These are phyloP conservation scores for Drosophila nigricruria DNA, from an alignment of 2,888 invertebrate genomes.

Conservation along the genomic window DNA sequence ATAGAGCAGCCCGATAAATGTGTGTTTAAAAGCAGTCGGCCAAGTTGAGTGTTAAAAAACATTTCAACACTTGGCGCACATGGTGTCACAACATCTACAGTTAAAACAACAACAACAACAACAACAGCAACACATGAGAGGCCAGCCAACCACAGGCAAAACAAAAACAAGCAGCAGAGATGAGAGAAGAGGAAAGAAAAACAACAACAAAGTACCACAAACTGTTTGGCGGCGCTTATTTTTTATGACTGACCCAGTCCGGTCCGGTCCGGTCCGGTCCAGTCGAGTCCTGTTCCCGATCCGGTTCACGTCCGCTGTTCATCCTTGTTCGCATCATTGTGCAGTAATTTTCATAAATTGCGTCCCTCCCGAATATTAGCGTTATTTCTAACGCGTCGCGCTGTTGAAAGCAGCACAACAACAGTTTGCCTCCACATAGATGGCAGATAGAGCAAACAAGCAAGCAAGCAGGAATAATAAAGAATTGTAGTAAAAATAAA, in stretches of 20 bases:
- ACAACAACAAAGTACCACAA: slow-evolving; percentile 46
- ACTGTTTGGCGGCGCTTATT: slow-evolving; percentile 60
- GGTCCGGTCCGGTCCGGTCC: slow-evolving; percentile 15
- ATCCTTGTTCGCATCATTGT: slow-evolving; percentile 69
- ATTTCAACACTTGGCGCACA: slow-evolving; percentile 79
- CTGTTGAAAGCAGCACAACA: slow-evolving; percentile 58
- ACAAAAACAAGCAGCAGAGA: slow-evolving; percentile 21
- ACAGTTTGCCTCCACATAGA: slow-evolving; percentile 32
- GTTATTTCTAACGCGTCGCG: slow-evolving; percentile 70
- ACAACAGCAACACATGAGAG: slow-evolving; percentile 26
- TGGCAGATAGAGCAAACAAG: too few species aligned
- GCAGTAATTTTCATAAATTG: slow-evolving; percentile 81
- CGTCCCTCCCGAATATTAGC: slow-evolving; percentile 75
- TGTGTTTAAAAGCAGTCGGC: slow-evolving; percentile 73
- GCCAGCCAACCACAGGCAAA: slow-evolving; percentile 55
- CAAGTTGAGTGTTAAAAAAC: slow-evolving; percentile 80
- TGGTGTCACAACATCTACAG: slow-evolving; percentile 71
- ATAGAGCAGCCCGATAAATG: slow-evolving; percentile 56
- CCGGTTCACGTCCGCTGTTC: slow-evolving; percentile 43
- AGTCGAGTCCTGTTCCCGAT: slow-evolving; percentile 14
- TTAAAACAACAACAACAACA: slow-evolving; percentile 47
- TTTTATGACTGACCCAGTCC: slow-evolving; percentile 59
- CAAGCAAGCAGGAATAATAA: slow-evolving; percentile 13
- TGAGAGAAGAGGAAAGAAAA: background rate
- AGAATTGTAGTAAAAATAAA: slow-evolving; percentile 4